phyloP scores from a whole-genome alignment of 2,888 invertebrate species.

The Eustalomyia histrio region DNA sequence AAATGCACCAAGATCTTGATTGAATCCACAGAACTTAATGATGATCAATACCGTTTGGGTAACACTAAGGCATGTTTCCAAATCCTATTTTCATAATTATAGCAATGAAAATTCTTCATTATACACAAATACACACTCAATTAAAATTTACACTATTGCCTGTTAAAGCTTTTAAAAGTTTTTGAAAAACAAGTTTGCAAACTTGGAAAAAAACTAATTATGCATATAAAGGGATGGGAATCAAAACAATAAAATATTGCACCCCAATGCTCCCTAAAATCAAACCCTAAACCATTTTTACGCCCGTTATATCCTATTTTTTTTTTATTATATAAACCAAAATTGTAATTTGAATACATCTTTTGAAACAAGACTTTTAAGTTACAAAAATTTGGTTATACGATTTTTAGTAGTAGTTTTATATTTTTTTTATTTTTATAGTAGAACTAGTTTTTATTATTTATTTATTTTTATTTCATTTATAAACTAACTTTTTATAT shows the following conservation, averaged over 20 bases:
- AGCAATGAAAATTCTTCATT: conserved; percentile 57
- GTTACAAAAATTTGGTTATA: neutral
- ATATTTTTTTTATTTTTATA: conserved; percentile 17
- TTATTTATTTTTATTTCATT: conserved; percentile 21
- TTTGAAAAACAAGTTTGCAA: conserved; percentile 37
- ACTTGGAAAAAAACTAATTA: conserved; percentile 19
- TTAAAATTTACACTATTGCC: conserved; percentile 21
- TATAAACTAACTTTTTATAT: conserved; percentile 25
- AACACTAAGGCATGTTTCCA: conserved; percentile 94
- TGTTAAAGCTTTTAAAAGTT: neutral
- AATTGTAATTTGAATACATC: neutral
- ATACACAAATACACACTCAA: conserved; percentile 17
- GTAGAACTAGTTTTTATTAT: conserved; percentile 16
- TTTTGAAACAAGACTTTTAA: too few species aligned
- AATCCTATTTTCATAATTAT: conserved; percentile 47
- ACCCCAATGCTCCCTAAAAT: neutral
- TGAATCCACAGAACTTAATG: conserved; percentile 90
- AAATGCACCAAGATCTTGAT: conserved; percentile 91
- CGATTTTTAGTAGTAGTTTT: conserved; percentile 8
- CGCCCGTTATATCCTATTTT: neutral
- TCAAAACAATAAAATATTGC: conserved; percentile 38
- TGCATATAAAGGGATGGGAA: neutral
- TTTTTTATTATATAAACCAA: neutral
- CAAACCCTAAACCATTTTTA: neutral
- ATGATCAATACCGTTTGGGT: conserved; percentile 97